phyloP scores from a whole-genome alignment of 2,888 invertebrate species.

The Hymenopus coronatus region DNA sequence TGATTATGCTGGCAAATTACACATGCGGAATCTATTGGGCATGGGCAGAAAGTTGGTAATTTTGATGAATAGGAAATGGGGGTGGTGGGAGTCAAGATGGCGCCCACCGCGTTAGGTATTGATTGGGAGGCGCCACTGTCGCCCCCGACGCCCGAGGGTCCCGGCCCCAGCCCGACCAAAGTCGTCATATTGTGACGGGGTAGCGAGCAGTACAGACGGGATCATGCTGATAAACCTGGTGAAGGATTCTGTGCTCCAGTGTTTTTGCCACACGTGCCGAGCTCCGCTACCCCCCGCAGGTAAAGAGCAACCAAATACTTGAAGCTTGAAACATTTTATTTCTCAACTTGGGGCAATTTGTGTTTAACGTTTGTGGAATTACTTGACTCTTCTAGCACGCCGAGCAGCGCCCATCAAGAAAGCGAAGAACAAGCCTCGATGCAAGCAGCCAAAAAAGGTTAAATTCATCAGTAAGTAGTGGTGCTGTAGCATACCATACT shows the following conservation, averaged over 20 bases:
- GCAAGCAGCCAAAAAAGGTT: constrained; percentile 85
- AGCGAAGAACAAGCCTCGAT: constrained; percentile 71
- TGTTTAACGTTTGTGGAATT: neutral
- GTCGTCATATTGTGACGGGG: neutral
- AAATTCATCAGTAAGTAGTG: constrained; percentile 85
- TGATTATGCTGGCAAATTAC: neutral
- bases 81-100: constrained; percentile 15
- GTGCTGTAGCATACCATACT: constrained; percentile 10
- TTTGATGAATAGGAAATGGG: neutral
- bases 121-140: constrained; percentile 33
- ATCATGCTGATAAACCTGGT: constrained; percentile 86
- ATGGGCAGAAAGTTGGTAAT: neutral
- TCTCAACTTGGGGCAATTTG: neutral
- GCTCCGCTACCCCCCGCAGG: constrained; percentile 75
- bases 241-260: constrained; percentile 88
- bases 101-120: constrained; percentile 4
- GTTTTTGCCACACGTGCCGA: constrained; percentile 91
- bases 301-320: constrained; percentile 49
- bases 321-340: constrained; percentile 16
- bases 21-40: neutral
- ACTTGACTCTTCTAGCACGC: constrained; percentile 2
- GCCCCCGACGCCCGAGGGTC: neutral
- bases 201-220: constrained; percentile 24
- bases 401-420: constrained; percentile 68
- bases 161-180: neutral